A percentile compares a stretch with the other conserved stretches of the same genome.
Conservation (phyloP, 35 echinoderm and acorn worm genomes). For the Anneissia japonica region DNA sequence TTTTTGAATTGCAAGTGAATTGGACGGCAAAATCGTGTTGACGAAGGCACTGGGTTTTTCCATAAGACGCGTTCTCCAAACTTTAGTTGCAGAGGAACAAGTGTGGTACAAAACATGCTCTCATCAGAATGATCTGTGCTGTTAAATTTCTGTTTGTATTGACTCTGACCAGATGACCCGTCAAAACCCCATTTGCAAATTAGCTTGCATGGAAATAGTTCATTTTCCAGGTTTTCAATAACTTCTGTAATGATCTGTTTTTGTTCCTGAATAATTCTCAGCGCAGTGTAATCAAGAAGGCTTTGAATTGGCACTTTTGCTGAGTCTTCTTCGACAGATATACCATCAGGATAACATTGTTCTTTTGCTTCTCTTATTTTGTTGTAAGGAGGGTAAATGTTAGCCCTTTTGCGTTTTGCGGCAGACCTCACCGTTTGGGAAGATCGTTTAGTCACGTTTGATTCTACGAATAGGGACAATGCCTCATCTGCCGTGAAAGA, state of each 20-base stretch:
- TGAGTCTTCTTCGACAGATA: neutral
- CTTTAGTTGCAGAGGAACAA: constrained; percentile 41
- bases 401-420: constrained; percentile 35
- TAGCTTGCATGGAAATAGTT: constrained; percentile 29
- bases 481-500: constrained; percentile 41
- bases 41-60: constrained; percentile 38
- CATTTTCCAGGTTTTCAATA: constrained; percentile 10
- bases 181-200: constrained; percentile 55
- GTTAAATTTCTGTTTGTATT: constrained; percentile 39
- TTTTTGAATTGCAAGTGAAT: constrained; percentile 39
- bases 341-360: constrained; percentile 34
- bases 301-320: constrained; percentile 33
- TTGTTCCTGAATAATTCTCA: constrained; percentile 38
- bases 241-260: constrained; percentile 36
- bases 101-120: constrained; percentile 41
- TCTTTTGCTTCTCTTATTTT: constrained; percentile 40
- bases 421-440: constrained; percentile 14
- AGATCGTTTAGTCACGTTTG: constrained; percentile 42
- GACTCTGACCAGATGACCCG: constrained; percentile 42
- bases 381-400: constrained; percentile 50
- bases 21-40: constrained; percentile 26
- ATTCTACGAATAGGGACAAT: constrained; percentile 37
- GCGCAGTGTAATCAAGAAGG: constrained; percentile 54
- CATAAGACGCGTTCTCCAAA: constrained; percentile 17
- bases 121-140: constrained; percentile 1